These are phyloP conservation scores for Propsilocerus akamusi DNA, from an alignment of 1,140 invertebrate species.

Conservation along the genomic window DNA sequence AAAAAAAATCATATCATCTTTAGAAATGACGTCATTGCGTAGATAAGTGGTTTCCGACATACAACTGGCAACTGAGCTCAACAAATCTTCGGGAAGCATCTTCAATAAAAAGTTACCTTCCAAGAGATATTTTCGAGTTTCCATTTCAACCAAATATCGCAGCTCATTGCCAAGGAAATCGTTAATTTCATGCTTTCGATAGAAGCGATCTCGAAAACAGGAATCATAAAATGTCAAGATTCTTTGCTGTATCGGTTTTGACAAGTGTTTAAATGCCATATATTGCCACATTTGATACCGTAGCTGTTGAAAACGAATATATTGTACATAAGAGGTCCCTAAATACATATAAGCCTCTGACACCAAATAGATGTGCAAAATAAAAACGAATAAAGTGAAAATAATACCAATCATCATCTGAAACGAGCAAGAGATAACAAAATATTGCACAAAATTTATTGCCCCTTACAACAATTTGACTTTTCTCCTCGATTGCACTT, in stretches of 20 bases:
- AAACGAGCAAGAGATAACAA: not conserved
- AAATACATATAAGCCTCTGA: not conserved
- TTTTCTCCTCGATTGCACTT: not conserved
- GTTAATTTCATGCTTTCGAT: not conserved
- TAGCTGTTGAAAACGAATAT: not conserved
- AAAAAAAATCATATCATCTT: too few relatives aligned
- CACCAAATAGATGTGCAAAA: not conserved
- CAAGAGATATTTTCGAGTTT: not conserved
- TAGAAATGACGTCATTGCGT: not conserved
- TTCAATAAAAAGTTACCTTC: not conserved
- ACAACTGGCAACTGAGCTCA: not conserved
- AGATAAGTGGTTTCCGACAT: not conserved
- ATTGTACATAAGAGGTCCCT: not conserved
- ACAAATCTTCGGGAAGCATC: not conserved
- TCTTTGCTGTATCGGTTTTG: not conserved
- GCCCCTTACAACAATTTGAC: constrained; percentile 1
- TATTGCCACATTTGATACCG: not conserved
- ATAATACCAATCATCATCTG: not conserved
- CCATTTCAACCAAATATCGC: not conserved
- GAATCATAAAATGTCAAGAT: not conserved
- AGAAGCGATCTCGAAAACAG: not conserved
- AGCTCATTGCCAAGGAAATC: not conserved
- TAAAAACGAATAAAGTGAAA: not conserved
- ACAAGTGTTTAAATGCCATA: not conserved
- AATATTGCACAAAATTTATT: too few relatives aligned